Conservation (phyloP, 2,797 vertebrate genomes). For the Dryobates pubescens region DNA sequence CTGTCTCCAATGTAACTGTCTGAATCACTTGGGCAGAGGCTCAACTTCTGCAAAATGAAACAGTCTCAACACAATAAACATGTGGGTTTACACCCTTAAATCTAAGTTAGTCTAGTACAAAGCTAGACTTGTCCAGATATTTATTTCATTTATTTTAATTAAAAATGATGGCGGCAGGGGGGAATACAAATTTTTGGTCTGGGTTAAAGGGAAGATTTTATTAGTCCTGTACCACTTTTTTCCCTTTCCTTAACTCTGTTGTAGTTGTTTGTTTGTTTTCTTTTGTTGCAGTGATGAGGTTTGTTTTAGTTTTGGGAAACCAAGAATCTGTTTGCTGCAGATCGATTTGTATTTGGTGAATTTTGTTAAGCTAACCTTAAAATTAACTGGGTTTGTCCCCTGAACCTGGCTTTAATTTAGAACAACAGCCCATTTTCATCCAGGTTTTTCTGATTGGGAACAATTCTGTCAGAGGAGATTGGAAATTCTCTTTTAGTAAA, state of each 20-base stretch:
- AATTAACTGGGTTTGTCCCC: neutral
- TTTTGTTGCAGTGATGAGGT: neutral
- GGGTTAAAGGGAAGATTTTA: neutral
- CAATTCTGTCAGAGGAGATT: neutral
- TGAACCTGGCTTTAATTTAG: neutral
- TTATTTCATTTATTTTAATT: neutral
- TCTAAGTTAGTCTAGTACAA: neutral
- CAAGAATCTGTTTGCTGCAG: neutral
- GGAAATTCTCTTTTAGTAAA: neutral
- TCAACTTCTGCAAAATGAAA: neutral
- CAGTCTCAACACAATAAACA: neutral
- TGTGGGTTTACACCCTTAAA: neutral
- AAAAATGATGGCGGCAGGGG: too few relatives aligned
- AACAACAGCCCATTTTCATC: neutral
- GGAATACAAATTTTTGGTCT: neutral
- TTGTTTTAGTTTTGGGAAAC: neutral
- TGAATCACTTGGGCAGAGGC: neutral
- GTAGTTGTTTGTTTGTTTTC: too few relatives aligned
- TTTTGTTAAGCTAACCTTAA: neutral
- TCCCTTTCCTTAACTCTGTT: neutral
- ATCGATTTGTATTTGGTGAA: neutral
- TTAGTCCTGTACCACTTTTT: neutral
- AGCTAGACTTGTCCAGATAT: neutral
- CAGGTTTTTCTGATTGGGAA: neutral
- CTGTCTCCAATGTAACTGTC: neutral